Percentiles rank a stretch among this genome's conserved stretches.
Conservation (phyloP, 2,113 vertebrate genomes). For the Ivindomyrus marchei region DNA sequence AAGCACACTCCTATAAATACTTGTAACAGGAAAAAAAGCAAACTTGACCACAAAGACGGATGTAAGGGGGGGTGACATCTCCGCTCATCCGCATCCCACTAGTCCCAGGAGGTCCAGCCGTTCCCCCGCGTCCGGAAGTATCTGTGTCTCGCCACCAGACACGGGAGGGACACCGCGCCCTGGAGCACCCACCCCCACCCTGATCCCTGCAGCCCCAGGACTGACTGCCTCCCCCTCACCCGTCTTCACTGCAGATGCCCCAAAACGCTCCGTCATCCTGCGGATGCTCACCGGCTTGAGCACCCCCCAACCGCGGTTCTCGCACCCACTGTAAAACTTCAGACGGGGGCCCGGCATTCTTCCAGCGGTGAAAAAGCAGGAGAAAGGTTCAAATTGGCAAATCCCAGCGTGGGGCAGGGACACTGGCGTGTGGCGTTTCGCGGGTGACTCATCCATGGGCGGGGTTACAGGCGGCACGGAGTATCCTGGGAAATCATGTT, state of each 20-base stretch:
- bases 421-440: neutral
- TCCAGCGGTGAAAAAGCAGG: neutral
- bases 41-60: neutral
- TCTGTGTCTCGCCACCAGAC: neutral
- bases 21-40: neutral
- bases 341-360: neutral
- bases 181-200: neutral
- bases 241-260: neutral
- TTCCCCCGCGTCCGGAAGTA: neutral
- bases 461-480: neutral
- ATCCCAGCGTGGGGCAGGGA: neutral
- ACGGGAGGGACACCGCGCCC: neutral
- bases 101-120: neutral
- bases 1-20: neutral
- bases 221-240: neutral
- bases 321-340: neutral
- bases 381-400: neutral
- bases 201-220: neutral
- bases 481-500: neutral
- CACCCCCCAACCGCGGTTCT: neutral
- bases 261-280: neutral
- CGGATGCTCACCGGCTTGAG: too few relatives aligned
- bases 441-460: neutral
- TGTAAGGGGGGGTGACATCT: neutral
- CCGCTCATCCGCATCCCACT: neutral